Conservation (phyloP, 2,113 vertebrate genomes). For the Oplegnathus fasciatus region DNA sequence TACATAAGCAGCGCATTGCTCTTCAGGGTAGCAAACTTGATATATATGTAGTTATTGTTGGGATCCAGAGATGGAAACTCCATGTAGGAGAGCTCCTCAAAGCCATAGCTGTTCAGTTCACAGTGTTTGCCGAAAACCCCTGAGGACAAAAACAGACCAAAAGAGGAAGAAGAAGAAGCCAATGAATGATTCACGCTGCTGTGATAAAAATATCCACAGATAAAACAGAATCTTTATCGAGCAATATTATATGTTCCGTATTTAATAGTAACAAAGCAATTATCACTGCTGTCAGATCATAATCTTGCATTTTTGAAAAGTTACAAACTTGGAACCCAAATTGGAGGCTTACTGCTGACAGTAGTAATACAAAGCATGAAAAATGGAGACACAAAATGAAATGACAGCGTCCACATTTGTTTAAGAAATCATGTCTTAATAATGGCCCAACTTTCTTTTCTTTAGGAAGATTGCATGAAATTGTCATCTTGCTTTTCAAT, state of each 20-base stretch:
- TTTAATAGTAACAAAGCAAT: constrained; percentile 15
- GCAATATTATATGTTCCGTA: background rate
- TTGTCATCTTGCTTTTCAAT: constrained; percentile 53
- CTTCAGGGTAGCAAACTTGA: constrained; percentile 96
- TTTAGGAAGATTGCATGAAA: constrained; percentile 27
- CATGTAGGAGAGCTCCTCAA: constrained; percentile 98
- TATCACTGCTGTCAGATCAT: background rate
- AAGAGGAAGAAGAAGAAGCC: constrained; percentile 40
- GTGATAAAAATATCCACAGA: constrained; percentile 50
- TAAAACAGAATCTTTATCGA: constrained; percentile 43
- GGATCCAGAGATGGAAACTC: constrained; percentile 97
- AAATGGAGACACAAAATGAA: constrained; percentile 59
- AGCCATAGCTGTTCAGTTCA: constrained; percentile 97
- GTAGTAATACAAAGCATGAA: constrained; percentile 11
- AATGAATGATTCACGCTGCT: constrained; percentile 51
- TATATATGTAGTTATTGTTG: constrained; percentile 98
- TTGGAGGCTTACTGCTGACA: background rate
- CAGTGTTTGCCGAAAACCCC: constrained; percentile 99
- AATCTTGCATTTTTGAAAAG: constrained; percentile 5
- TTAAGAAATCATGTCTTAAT: constrained; percentile 37
- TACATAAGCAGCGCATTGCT: constrained; percentile 92
- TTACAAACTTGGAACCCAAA: background rate
- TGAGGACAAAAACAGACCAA: constrained; percentile 73
- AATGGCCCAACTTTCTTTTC: constrained; percentile 31
- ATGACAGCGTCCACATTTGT: constrained; percentile 54